Conservation (phyloP, 2,113 vertebrate genomes). For the Panthera uncia region DNA sequence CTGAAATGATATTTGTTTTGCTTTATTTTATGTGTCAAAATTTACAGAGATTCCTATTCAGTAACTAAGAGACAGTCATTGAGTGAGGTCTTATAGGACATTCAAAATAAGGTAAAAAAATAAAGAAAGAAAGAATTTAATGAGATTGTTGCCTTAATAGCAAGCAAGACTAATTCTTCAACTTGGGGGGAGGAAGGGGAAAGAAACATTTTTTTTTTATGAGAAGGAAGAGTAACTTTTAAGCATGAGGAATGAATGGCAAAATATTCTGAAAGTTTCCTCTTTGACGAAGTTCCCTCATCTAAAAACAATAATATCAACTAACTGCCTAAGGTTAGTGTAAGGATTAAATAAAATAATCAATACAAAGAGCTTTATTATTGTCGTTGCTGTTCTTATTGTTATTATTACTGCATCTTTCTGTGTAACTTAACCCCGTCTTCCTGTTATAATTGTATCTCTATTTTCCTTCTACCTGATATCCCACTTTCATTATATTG, state of each 20-base stretch:
- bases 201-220: neutral
- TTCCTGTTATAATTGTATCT: neutral
- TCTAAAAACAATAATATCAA: neutral
- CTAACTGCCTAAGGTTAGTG: neutral
- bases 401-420: neutral
- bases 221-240: neutral
- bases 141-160: neutral
- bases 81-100: neutral
- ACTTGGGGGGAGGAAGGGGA: neutral
- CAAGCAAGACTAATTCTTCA: neutral
- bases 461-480: neutral
- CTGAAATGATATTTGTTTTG: neutral
- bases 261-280: neutral
- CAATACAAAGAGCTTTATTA: neutral
- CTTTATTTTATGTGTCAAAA: slow-evolving; percentile 4
- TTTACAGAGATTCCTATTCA: neutral
- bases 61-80: neutral
- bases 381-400: neutral
- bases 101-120: neutral
- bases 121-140: neutral
- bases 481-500: neutral
- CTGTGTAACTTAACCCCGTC: neutral
- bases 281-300: neutral
- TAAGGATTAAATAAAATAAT: neutral
- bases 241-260: neutral